These are phyloP conservation scores for Cryptocephalus moraei DNA, from an alignment of 2,888 invertebrate genomes.

Conservation along the genomic window DNA sequence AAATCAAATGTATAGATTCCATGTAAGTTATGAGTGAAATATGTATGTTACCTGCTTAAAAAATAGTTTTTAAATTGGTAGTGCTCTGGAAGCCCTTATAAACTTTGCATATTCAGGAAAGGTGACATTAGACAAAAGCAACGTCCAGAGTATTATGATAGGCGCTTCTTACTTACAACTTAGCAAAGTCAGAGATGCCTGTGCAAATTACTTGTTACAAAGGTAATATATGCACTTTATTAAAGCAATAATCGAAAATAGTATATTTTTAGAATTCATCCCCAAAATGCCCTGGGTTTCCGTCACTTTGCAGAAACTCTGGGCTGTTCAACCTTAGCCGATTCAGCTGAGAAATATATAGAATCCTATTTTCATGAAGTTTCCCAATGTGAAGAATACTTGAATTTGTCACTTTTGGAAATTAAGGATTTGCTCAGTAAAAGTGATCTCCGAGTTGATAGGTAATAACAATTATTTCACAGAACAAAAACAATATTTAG, in stretches of 20 bases:
- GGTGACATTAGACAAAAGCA: slow-evolving; percentile 63
- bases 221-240: slow-evolving; percentile 37
- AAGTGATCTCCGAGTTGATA: slow-evolving; percentile 66
- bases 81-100: slow-evolving; percentile 70
- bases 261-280: slow-evolving; percentile 49
- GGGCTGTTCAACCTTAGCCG: slow-evolving; percentile 57
- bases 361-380: slow-evolving; percentile 72
- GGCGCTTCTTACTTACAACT: slow-evolving; percentile 76
- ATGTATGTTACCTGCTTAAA: neutral
- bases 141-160: slow-evolving; percentile 77
- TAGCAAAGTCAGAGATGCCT: slow-evolving; percentile 69
- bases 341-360: slow-evolving; percentile 68
- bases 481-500: too few species aligned
- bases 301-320: slow-evolving; percentile 71
- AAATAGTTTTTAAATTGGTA: slow-evolving; percentile 28
- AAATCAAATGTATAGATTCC: slow-evolving; percentile 72
- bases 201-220: slow-evolving; percentile 68
- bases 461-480: slow-evolving; percentile 17
- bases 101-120: slow-evolving; percentile 79
- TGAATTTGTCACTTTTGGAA: slow-evolving; percentile 50
- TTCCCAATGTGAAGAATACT: slow-evolving; percentile 65
- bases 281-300: slow-evolving; percentile 71
- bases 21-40: slow-evolving; percentile 41
- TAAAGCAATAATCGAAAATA: neutral
- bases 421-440: slow-evolving; percentile 58